These are phyloP conservation scores for Kryptolebias marmoratus DNA, from an alignment of 2,113 vertebrate species.

Conservation along the genomic window DNA sequence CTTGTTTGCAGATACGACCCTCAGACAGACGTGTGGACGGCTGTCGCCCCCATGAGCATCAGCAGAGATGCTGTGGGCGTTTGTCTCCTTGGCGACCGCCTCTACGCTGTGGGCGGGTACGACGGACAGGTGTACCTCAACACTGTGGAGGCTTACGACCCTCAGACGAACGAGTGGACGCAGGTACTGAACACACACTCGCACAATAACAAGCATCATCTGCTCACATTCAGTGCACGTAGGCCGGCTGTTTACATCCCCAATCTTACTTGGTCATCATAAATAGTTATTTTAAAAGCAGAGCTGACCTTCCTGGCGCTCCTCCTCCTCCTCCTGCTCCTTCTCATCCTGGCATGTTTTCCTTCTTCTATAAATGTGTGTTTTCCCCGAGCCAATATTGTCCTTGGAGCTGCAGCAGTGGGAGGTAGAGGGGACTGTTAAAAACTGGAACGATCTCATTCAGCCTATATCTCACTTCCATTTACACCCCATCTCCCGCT, in stretches of 20 bases:
- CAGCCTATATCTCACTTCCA: slow-evolving; percentile 25
- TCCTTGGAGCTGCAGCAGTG: slow-evolving; percentile 31
- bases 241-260: background rate
- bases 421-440: slow-evolving; percentile 8
- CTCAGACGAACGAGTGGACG: slow-evolving; percentile 97
- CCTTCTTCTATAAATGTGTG: slow-evolving; percentile 47
- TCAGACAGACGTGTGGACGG: slow-evolving; percentile 96
- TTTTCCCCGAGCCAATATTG: slow-evolving; percentile 55
- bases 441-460: slow-evolving; percentile 29
- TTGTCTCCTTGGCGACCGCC: slow-evolving; percentile 93
- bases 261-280: background rate
- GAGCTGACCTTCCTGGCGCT: slow-evolving; percentile 27
- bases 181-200: slow-evolving; percentile 84
- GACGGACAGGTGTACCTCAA: slow-evolving; percentile 96
- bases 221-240: background rate
- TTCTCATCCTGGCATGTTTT: slow-evolving; percentile 28
- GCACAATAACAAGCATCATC: slow-evolving; percentile 61
- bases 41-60: slow-evolving; percentile 98
- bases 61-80: slow-evolving; percentile 97
- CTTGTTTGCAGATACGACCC: slow-evolving; percentile 89
- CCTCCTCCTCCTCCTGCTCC: slow-evolving; percentile 5
- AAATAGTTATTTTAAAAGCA: slow-evolving; percentile 20
- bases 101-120: slow-evolving; percentile 97
- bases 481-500: slow-evolving; percentile 34
- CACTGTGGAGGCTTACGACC: slow-evolving; percentile 96